Evolutionary conservation across 2,113 vertebrate genomes (phyloP).

Genomic region (Tupaia tana): DNA sequence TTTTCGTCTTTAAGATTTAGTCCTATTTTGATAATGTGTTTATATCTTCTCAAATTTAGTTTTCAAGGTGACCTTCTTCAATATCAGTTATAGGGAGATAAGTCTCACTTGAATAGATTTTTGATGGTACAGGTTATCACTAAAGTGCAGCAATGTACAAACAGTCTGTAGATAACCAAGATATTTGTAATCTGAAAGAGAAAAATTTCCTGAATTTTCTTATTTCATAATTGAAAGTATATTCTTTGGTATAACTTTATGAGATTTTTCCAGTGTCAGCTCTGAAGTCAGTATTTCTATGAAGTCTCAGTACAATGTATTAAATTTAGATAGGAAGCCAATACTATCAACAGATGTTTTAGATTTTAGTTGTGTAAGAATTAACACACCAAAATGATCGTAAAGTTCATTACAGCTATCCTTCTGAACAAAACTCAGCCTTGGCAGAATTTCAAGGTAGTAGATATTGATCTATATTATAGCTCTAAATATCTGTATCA

Average conservation of each 20-base stretch:
- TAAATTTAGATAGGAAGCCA: background rate
- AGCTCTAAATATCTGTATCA: background rate
- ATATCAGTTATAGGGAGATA: constrained; percentile 59
- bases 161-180: constrained; percentile 50
- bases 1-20: constrained; percentile 19
- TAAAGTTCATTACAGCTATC: background rate
- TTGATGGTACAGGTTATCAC: constrained; percentile 33
- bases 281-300: constrained; percentile 43
- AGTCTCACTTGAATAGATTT: constrained; percentile 46
- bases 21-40: constrained; percentile 54
- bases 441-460: background rate
- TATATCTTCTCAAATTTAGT: constrained; percentile 54
- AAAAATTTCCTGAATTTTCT: constrained; percentile 35
- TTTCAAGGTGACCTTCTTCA: constrained; percentile 65
- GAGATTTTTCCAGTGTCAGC: background rate
- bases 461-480: constrained; percentile 13
- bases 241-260: constrained; percentile 51
- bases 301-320: constrained; percentile 35
- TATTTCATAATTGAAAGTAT: constrained; percentile 66
- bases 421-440: background rate
- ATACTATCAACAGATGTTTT: constrained; percentile 23
- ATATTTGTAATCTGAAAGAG: constrained; percentile 8
- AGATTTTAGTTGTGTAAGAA: constrained; percentile 34
- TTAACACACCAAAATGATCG: constrained; percentile 55
- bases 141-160: background rate